phyloP scores from a whole-genome alignment of 2,797 vertebrate species.

The Smutsia gigantea region DNA sequence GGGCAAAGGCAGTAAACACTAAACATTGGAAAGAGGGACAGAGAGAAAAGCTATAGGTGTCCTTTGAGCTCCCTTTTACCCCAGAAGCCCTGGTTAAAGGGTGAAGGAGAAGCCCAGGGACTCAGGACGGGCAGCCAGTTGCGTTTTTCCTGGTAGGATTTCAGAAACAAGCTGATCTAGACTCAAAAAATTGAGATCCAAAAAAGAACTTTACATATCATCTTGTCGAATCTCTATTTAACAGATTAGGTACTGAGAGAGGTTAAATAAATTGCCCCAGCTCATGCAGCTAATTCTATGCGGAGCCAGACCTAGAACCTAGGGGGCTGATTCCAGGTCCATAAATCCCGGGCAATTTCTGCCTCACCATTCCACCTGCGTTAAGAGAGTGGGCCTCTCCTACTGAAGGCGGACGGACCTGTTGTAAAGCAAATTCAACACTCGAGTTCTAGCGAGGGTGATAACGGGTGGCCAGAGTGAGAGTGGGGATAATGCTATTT shows the following conservation, averaged over 20 bases:
- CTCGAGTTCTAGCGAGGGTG: accelerated
- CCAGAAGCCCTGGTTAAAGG: background rate
- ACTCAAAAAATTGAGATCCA: background rate
- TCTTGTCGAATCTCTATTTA: background rate
- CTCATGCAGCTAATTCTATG: too few relatives aligned
- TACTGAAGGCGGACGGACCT: background rate
- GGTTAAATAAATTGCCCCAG: background rate
- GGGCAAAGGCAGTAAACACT: background rate
- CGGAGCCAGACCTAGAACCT: background rate
- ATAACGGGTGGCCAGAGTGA: accelerated
- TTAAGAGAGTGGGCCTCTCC: too few relatives aligned
- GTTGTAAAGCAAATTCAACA: background rate
- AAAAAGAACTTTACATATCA: background rate
- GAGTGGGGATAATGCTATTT: background rate
- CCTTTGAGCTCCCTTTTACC: background rate
- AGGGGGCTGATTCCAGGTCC: background rate
- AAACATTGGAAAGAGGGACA: background rate
- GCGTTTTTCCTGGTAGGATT: background rate
- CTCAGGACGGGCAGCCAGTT: background rate
- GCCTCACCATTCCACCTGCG: background rate
- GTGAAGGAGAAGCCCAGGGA: background rate
- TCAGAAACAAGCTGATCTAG: background rate
- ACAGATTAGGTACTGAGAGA: background rate
- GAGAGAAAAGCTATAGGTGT: background rate
- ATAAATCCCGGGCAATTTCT: background rate